Percentiles rank a stretch among this genome's conserved stretches.
phyloP scores from a whole-genome alignment of 2,113 vertebrate genomes.

The Hassar affinis region DNA sequence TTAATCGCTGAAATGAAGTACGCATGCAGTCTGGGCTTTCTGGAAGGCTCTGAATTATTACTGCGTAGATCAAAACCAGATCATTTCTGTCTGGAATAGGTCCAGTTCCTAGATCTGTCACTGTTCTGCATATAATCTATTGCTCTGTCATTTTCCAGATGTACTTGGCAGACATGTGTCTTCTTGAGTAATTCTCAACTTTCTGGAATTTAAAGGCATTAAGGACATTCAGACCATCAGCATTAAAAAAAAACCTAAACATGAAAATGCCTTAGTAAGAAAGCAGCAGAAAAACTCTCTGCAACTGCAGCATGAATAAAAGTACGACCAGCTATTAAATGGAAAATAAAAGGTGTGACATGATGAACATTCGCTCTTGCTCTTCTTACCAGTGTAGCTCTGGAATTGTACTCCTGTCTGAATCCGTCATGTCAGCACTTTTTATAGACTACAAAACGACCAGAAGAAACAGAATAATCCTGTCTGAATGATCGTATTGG shows the following conservation, averaged over 20 bases:
- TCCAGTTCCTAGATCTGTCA: background rate
- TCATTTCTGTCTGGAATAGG: background rate
- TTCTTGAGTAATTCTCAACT: background rate
- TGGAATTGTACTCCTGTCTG: background rate
- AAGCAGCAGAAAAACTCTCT: background rate
- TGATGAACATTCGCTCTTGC: background rate
- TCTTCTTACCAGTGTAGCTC: background rate
- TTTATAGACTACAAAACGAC: background rate
- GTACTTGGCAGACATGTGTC: background rate
- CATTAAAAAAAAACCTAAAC: background rate
- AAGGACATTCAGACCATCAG: background rate
- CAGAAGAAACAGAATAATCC: background rate
- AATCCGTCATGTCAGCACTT: background rate
- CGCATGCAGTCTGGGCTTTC: background rate
- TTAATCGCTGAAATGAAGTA: background rate
- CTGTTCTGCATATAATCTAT: background rate
- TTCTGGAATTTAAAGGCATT: background rate
- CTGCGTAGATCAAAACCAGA: conserved; percentile 11
- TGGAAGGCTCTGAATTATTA: background rate
- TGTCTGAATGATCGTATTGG: background rate
- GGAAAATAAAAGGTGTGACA: background rate
- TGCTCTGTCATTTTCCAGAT: background rate
- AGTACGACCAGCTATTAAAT: background rate
- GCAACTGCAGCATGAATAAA: background rate
- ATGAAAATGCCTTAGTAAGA: background rate